Conservation (phyloP, 2,888 invertebrate genomes). For the Parascotia fuliginaria region DNA sequence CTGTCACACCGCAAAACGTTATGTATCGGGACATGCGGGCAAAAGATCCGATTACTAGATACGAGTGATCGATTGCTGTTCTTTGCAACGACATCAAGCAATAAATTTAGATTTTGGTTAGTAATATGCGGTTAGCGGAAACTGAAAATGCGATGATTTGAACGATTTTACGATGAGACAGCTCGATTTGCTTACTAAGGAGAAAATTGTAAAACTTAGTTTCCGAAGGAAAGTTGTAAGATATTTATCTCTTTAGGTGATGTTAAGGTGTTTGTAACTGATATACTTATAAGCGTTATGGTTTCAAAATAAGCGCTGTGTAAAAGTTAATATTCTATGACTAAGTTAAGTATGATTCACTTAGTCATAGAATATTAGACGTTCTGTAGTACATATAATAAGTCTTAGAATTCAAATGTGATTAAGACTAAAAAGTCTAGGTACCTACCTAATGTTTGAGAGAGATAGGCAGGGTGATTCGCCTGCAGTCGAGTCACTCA, state of each 20-base stretch:
- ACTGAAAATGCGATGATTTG: conserved; percentile 1
- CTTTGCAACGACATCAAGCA: conserved; percentile 33
- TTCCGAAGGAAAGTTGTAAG: not conserved
- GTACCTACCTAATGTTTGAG: no score
- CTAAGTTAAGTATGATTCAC: no score
- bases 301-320: no score
- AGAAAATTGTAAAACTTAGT: not conserved
- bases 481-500: no score
- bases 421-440: no score
- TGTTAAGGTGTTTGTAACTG: no score
- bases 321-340: no score
- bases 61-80: conserved; percentile 49
- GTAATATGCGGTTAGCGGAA: conserved; percentile 8
- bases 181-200: not conserved
- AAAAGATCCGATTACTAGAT: conserved; percentile 55
- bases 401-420: no score
- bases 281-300: no score
- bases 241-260: not conserved
- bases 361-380: no score
- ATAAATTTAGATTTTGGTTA: conserved; percentile 47
- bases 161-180: conserved; percentile 1
- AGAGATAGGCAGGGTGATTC: no score
- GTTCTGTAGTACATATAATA: no score
- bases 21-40: conserved; percentile 50
- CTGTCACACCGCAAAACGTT: conserved; percentile 42